Percentiles rank a stretch among this genome's conserved stretches.
These are phyloP conservation scores for Drosophila histrio DNA, from an alignment of 2,888 invertebrate genomes.

Conservation along the genomic window DNA sequence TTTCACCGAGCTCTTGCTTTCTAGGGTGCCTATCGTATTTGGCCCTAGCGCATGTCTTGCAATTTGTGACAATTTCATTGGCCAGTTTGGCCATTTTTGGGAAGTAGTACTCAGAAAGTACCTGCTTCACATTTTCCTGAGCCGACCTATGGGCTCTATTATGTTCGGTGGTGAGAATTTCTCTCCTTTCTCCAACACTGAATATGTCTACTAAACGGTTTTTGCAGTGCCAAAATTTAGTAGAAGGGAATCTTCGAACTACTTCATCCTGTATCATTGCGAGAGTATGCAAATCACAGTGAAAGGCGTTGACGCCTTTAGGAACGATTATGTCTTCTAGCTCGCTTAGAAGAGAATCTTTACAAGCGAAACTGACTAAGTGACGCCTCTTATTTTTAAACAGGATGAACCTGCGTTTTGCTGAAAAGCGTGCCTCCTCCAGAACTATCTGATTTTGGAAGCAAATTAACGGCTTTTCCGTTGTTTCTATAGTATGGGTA, in stretches of 20 bases:
- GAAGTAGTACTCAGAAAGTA: conserved; percentile 14
- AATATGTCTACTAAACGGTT: conserved; percentile 2
- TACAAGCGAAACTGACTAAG: background rate
- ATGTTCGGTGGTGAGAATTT: conserved; percentile 4
- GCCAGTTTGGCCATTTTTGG: conserved; percentile 13
- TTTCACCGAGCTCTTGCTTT: conserved; percentile 6
- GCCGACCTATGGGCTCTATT: conserved; percentile 12
- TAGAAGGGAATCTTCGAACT: conserved; percentile 4
- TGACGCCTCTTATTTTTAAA: background rate
- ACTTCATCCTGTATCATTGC: conserved; percentile 13
- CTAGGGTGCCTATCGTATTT: too few relatives aligned
- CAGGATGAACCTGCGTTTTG: background rate
- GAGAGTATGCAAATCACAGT: conserved; percentile 7
- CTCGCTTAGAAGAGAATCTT: background rate
- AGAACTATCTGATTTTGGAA: conserved; percentile 5
- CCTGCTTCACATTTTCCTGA: conserved; percentile 17
- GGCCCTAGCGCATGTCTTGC: background rate
- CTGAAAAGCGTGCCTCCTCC: background rate
- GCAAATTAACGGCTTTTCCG: conserved; percentile 6
- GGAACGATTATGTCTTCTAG: background rate
- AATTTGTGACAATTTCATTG: conserved; percentile 3
- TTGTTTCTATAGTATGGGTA: background rate
- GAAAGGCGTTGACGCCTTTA: conserved; percentile 12
- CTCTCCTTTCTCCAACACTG: conserved; percentile 2
- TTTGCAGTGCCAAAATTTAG: conserved; percentile 10